Evolutionary conservation across 2,888 invertebrate species (phyloP).

Genomic region (Pristionchus exspectatus): DNA sequence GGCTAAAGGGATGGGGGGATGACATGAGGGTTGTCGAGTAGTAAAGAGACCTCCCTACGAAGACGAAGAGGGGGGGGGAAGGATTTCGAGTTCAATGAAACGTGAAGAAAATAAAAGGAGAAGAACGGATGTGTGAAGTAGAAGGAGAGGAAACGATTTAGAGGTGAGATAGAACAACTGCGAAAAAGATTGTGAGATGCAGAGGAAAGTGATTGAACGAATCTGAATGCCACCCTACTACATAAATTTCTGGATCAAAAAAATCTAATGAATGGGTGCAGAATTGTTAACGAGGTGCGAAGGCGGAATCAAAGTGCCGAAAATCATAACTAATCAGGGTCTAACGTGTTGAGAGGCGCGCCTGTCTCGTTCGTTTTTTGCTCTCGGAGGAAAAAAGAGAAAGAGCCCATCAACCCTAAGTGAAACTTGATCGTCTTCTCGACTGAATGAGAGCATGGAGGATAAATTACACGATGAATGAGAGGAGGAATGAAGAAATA

Average conservation of each 20-base stretch:
- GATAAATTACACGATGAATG: slow-evolving; percentile 41
- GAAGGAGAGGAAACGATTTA: slow-evolving; percentile 25
- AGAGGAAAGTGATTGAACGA: neutral
- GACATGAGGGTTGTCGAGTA: neutral
- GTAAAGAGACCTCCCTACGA: slow-evolving; percentile 2
- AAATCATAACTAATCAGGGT: neutral
- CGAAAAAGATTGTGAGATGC: neutral
- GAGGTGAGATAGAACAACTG: slow-evolving; percentile 3
- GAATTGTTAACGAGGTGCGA: neutral
- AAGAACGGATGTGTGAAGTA: slow-evolving; percentile 46
- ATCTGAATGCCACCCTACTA: too few species aligned
- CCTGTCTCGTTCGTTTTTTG: slow-evolving; percentile 22
- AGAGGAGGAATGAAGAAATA: neutral
- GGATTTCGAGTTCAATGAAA: slow-evolving; percentile 45
- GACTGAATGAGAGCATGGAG: neutral
- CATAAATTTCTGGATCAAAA: too few species aligned
- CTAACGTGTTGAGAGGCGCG: neutral
- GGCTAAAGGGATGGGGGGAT: neutral
- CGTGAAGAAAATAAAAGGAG: slow-evolving; percentile 26
- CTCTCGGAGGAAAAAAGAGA: neutral
- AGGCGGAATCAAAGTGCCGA: neutral
- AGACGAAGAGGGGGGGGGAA: neutral
- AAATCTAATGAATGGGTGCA: too few species aligned
- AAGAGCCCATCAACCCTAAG: slow-evolving; percentile 25
- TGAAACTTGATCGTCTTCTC: slow-evolving; percentile 5